Conservation (phyloP, 92 coral and sea anemone genomes). For the Bergia sp. region DNA sequence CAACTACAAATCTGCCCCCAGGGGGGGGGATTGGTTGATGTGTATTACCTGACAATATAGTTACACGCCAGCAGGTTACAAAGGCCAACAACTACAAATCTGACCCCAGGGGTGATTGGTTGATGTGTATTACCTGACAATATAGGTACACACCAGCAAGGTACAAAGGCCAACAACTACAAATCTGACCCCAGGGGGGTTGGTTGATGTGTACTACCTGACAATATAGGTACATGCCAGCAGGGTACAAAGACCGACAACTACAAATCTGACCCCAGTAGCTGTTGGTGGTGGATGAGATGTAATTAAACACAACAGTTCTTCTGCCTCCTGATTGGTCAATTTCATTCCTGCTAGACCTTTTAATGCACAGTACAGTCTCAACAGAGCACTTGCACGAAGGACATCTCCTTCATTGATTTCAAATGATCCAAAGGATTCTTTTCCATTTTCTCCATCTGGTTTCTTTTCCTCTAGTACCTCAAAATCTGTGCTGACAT, state of each 20-base stretch:
- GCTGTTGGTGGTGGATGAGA: constrained; percentile 94
- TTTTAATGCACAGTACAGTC: constrained; percentile 91
- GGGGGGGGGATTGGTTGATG: background rate
- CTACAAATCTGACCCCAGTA: constrained; percentile 88
- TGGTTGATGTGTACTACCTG: constrained; percentile 28
- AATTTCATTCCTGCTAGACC: constrained; percentile 93
- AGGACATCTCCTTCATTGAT: constrained; percentile 87
- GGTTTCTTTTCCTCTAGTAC: constrained; percentile 76
- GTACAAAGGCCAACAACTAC: background rate
- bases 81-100: constrained; percentile 51
- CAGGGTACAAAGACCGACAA: constrained; percentile 28
- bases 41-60: constrained; percentile 49
- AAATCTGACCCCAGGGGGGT: background rate
- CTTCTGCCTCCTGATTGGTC: constrained; percentile 85
- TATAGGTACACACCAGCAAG: background rate
- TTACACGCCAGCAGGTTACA: too few relatives aligned
- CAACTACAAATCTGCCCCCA: background rate
- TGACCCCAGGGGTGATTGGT: constrained; percentile 77
- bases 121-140: background rate
- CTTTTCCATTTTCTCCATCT: constrained; percentile 31
- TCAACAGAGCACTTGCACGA: constrained; percentile 77
- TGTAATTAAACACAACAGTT: constrained; percentile 79
- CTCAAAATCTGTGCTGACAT: constrained; percentile 91
- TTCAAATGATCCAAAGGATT: constrained; percentile 66
- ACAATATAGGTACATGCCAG: constrained; percentile 51